Evolutionary conservation across 1,140 invertebrate genomes (phyloP).

Genomic region (Heliconius eleuchia): DNA sequence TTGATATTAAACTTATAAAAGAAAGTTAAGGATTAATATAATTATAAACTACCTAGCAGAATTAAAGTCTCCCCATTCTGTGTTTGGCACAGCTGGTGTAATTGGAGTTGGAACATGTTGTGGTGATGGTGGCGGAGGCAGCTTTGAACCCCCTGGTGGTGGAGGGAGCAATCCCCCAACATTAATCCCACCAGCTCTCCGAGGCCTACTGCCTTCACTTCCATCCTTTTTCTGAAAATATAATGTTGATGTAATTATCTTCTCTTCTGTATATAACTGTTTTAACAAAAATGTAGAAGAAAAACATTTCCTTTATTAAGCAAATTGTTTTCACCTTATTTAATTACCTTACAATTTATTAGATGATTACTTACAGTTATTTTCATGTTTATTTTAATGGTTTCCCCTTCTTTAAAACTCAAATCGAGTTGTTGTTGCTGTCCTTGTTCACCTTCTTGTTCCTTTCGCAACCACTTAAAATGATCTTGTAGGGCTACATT

Average conservation of each 20-base stretch:
- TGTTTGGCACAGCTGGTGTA: constrained; percentile 75
- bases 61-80: constrained; percentile 91
- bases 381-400: constrained; percentile 99
- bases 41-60: constrained; percentile 82
- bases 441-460: constrained; percentile 92
- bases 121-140: constrained; percentile 85
- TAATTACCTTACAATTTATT: neutral
- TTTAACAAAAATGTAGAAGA: neutral
- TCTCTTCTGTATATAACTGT: neutral
- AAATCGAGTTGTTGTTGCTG: constrained; percentile 94
- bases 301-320: neutral
- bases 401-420: constrained; percentile 99
- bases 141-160: constrained; percentile 89
- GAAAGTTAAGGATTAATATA: too few relatives aligned
- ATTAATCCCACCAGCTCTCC: constrained; percentile 81
- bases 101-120: constrained; percentile 84
- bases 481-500: constrained; percentile 99
- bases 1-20: too few relatives aligned
- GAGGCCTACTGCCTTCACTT: constrained; percentile 84
- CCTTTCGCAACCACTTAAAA: constrained; percentile 98
- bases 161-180: constrained; percentile 89
- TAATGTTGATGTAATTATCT: constrained; percentile 27
- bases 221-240: constrained; percentile 91
- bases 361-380: constrained; percentile 89
- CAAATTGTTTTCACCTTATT: neutral